phyloP scores from a whole-genome alignment of 2,797 vertebrate species.

The Pangasius krempfi region DNA sequence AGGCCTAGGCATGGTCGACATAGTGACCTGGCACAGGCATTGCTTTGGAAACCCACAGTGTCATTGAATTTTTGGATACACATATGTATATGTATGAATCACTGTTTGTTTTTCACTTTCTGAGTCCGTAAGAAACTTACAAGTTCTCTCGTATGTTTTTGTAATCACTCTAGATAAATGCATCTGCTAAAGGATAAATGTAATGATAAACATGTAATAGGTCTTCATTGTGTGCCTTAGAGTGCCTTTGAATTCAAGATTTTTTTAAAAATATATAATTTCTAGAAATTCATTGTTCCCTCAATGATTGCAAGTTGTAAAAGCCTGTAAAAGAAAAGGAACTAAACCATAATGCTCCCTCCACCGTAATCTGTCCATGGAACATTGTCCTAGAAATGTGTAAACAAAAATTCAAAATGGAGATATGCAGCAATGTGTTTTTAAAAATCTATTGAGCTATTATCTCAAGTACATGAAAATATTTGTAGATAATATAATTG shows the following conservation, averaged over 20 bases:
- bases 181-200: not conserved
- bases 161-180: not conserved
- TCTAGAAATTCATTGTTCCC: not conserved
- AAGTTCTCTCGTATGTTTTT: not conserved
- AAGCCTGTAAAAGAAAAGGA: not conserved
- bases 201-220: not conserved
- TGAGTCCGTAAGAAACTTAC: not conserved
- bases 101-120: not conserved
- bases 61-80: conserved; percentile 33
- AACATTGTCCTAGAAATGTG: not conserved
- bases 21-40: conserved; percentile 25
- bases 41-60: conserved; percentile 24
- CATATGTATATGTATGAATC: not conserved
- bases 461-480: not conserved
- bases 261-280: too few species aligned
- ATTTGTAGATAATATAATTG: conserved; percentile 1
- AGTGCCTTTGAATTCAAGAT: not conserved
- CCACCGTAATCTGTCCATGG: not conserved
- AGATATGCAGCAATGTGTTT: not conserved
- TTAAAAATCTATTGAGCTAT: not conserved
- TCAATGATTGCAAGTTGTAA: not conserved
- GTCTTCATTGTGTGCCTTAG: not conserved
- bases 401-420: not conserved
- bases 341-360: not conserved
- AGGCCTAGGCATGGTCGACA: conserved; percentile 46